Conservation (phyloP, 2,888 invertebrate genomes). For the Orthonevra nobilis region DNA sequence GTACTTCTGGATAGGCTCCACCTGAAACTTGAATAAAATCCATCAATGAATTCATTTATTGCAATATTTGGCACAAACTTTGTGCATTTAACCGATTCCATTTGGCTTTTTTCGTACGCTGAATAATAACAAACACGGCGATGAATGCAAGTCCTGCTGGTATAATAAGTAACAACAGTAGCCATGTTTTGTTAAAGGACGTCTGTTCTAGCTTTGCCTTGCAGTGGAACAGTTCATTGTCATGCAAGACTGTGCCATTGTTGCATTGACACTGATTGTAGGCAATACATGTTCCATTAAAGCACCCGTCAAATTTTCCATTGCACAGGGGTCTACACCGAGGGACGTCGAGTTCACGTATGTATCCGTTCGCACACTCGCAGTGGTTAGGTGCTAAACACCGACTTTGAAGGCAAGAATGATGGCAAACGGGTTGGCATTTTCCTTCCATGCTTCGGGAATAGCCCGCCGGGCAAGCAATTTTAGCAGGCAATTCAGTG, state of each 20-base stretch:
- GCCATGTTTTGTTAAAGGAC: not conserved
- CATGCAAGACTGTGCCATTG: not conserved
- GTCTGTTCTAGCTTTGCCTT: too few species aligned
- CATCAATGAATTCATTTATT: too few species aligned
- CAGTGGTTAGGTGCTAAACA: conserved; percentile 12
- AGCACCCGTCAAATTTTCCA: conserved; percentile 43
- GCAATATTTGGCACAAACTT: too few species aligned
- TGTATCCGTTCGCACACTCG: not conserved
- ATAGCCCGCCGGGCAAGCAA: not conserved
- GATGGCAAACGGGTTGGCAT: not conserved
- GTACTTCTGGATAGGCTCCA: too few species aligned
- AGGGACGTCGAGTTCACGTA: not conserved
- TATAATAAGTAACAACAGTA: conserved; percentile 2
- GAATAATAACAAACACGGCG: not conserved
- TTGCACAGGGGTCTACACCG: conserved; percentile 44
- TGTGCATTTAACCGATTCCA: conserved; percentile 10
- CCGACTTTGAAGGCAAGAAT: not conserved
- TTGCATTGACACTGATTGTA: conserved; percentile 41
- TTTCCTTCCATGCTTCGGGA: not conserved
- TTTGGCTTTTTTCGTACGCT: not conserved
- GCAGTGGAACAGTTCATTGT: not conserved
- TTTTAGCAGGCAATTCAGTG: too few species aligned
- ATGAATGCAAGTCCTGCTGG: not conserved
- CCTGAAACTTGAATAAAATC: too few species aligned
- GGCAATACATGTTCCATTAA: conserved; percentile 36